These are phyloP conservation scores for Stegastes partitus DNA, from an alignment of 2,113 vertebrate species.

Conservation along the genomic window DNA sequence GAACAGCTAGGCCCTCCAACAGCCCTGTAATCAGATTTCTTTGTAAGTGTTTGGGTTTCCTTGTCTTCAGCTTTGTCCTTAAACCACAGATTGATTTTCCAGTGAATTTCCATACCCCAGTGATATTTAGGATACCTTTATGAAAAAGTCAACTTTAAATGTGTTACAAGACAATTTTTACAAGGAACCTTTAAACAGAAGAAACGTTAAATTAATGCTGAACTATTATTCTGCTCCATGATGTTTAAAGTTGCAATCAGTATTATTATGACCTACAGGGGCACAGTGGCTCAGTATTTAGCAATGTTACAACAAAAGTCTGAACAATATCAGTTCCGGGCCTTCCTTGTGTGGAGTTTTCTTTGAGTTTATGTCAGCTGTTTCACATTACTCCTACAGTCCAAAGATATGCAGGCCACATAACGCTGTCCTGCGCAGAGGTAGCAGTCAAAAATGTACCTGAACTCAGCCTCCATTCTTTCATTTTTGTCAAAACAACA, in stretches of 20 bases:
- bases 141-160: constrained; percentile 20
- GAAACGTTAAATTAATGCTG: background rate
- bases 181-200: background rate
- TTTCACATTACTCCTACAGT: background rate
- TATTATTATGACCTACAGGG: background rate
- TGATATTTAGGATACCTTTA: constrained; percentile 30
- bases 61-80: constrained; percentile 54
- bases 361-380: background rate
- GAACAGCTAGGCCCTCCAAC: constrained; percentile 46
- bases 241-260: constrained; percentile 49
- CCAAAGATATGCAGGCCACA: background rate
- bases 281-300: background rate
- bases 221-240: constrained; percentile 8
- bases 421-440: background rate
- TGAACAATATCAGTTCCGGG: background rate
- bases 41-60: constrained; percentile 36
- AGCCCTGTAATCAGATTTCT: constrained; percentile 37
- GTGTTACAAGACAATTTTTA: constrained; percentile 19
- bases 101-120: background rate
- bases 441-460: too few relatives aligned
- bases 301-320: background rate
- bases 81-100: constrained; percentile 33
- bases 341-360: too few relatives aligned
- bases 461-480: too few relatives aligned
- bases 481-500: too few relatives aligned